Base-by-base conservation (phyloP, 2,113 vertebrate species). In the Scalopus aquaticus region DNA sequence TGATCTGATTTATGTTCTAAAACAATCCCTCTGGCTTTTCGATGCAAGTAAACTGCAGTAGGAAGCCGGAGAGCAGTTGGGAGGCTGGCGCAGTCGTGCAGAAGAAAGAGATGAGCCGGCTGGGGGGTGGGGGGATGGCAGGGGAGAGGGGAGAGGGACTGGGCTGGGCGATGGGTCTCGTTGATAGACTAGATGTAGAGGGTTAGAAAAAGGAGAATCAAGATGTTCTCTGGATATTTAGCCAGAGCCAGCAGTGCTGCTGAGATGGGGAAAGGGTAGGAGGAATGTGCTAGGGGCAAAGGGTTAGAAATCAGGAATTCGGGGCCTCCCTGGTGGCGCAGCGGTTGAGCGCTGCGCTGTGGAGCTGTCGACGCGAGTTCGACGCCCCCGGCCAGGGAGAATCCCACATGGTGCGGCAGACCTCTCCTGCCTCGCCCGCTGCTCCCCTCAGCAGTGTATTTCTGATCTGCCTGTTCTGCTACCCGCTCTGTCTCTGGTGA, bases 1-100 rank as follows among this genome's bases (percentile, higher is more conserved):
- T 90, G 94, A 96, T 97, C 95, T 96, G 90, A 96, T 94, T 95
- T 92, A 65, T 69, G 80, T 28, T 64, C 92, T 92, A 49, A 90
- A 92, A 83, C 84, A 92, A 62, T 90, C 92, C 9, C 72, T 90
- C 64, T 81, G 64, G 76, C 73, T 93, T 88, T 96, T 54, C 26
- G 67, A 70, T 16, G 56, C 88, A 74, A 58, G 81, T 69, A 42
- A 69, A 46, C 58, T 9, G 1, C 0, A 12, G 37, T 9, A 22
- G 9, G 44, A 65, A 39, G 67, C 35, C 69, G 84, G 58, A 0
- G 49, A 76, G 10, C 16, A 39, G 60, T 6, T 5, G 54, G 67
- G 56, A 76, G 46, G 12, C 49, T 64, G 16, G 22, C 6, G 35
- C 26, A 26, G 35, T 10, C 0, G 20, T 30, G 39, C 30, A 32